Conservation (phyloP, 2,888 invertebrate genomes). For the Torymus auratus region DNA sequence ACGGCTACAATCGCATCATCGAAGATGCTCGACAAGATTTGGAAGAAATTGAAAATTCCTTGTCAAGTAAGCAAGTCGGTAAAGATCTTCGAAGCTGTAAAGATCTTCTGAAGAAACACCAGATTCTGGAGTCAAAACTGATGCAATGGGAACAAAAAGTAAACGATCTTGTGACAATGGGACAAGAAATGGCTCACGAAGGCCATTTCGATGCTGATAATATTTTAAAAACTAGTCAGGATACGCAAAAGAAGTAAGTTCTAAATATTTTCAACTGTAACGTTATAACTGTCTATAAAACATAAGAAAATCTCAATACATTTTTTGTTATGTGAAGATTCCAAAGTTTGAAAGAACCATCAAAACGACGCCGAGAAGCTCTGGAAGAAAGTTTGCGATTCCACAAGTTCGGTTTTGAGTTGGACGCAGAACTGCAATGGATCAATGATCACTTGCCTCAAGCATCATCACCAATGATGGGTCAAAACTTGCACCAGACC, state of each 20-base stretch:
- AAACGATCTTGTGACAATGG: slow-evolving; percentile 85
- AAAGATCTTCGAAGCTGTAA: slow-evolving; percentile 94
- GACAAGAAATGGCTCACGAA: slow-evolving; percentile 93
- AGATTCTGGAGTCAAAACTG: slow-evolving; percentile 91
- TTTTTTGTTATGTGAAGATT: slow-evolving; percentile 75
- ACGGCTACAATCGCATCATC: slow-evolving; percentile 86
- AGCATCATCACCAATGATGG: slow-evolving; percentile 86
- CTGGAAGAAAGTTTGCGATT: slow-evolving; percentile 90
- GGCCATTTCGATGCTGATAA: slow-evolving; percentile 96
- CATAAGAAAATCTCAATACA: not conserved
- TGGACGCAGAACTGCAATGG: slow-evolving; percentile 96
- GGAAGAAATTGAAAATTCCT: slow-evolving; percentile 87
- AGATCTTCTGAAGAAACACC: slow-evolving; percentile 92
- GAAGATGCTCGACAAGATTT: slow-evolving; percentile 93
- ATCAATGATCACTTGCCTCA: slow-evolving; percentile 92
- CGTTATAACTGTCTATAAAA: not conserved
- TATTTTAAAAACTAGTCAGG: slow-evolving; percentile 87
- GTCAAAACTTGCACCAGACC: slow-evolving; percentile 93
- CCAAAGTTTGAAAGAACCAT: slow-evolving; percentile 85
- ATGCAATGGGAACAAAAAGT: slow-evolving; percentile 90
- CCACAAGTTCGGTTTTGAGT: slow-evolving; percentile 95
- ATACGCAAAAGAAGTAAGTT: slow-evolving; percentile 82
- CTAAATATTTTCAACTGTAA: not conserved
- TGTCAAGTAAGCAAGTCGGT: slow-evolving; percentile 90
- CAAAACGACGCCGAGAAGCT: slow-evolving; percentile 84